These are phyloP conservation scores for Mellilla xanthometata DNA, from an alignment of 2,888 invertebrate genomes.

Conservation along the genomic window DNA sequence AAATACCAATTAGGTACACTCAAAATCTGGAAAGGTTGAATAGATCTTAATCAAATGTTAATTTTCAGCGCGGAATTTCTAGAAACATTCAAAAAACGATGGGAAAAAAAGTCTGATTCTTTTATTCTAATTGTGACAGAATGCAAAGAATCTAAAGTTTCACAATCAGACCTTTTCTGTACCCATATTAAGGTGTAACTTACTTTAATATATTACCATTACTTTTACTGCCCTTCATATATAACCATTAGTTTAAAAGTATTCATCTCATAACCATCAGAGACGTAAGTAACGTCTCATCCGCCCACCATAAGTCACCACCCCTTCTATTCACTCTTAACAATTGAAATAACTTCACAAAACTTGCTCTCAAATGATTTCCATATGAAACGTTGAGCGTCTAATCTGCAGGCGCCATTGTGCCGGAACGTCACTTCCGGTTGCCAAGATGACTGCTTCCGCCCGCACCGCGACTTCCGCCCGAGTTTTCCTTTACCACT, in stretches of 20 bases:
- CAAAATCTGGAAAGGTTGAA: no score
- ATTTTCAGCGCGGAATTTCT: no score
- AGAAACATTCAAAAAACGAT: no score
- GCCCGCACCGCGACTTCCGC: conserved; percentile 44
- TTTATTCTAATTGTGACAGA: no score
- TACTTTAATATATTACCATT: no score
- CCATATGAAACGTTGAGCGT: conserved; percentile 33
- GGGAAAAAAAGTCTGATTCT: no score
- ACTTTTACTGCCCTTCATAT: neutral
- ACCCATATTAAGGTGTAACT: conserved; percentile 19
- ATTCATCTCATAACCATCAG: conserved; percentile 22
- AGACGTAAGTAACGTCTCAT: conserved; percentile 6
- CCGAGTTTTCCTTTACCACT: conserved; percentile 33
- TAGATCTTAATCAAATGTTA: no score
- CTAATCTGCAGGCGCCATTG: conserved; percentile 47
- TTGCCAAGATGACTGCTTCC: conserved; percentile 46
- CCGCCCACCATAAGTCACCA: conserved; percentile 17
- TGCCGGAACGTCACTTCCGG: conserved; percentile 54
- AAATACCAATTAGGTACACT: neutral
- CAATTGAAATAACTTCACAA: conserved; percentile 25
- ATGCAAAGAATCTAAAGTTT: no score
- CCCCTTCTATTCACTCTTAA: conserved; percentile 16
- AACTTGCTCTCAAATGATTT: conserved; percentile 28
- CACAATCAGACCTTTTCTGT: conserved; percentile 18
- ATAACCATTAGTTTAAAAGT: conserved; percentile 16